Evolutionary conservation across 1,140 invertebrate genomes (phyloP), one percentile per base, ranked within the genome.

Genomic region (Nymphalis io): DNA sequence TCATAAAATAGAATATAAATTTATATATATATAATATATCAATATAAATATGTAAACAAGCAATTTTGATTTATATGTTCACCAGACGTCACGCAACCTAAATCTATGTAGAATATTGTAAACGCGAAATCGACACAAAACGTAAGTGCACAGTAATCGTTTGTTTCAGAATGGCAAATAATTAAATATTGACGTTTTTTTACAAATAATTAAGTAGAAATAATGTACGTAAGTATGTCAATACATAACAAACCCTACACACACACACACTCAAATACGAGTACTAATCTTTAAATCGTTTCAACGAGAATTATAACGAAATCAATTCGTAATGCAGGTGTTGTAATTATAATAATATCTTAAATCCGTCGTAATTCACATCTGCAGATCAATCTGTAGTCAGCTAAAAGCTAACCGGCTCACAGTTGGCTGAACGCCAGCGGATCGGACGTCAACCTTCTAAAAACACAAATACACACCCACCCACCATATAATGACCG

Each of bases 371-470:
- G 18, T 53, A 53, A 53, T 53, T 53, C 48, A 53, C 20, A 18
- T 53, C 44, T 46, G 6, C 18, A 53, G 48, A 53, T 53, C 48
- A 11, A 53, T 53, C 20, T 21, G 48, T 21, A 21, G 48, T 53
- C 48, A 12, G 48, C 48, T 53, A 53, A 46, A 53, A 64, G 62
- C 62, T 64, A 85, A 84, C 81, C 78, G 38, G 16, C 15, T 21
- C 11, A 10, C 15, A 80, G 78, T 78, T 83, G 83, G 84, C 82
- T 53, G 8, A n/a, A 10, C 13, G 80, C 84, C 84, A 87, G 73
- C 39, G 70, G 80, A 79, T 76, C 76, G 81, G 82, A 60, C 82
- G 78, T 80, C 82, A 83, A 84, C 81, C 82, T 79, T 21, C 57
- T 16, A 38, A 60, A 60, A 60, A 57, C 66, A 44, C 48, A 53